These are phyloP conservation scores for Tipula unca DNA, from an alignment of 2,888 invertebrate genomes.

Conservation along the genomic window DNA sequence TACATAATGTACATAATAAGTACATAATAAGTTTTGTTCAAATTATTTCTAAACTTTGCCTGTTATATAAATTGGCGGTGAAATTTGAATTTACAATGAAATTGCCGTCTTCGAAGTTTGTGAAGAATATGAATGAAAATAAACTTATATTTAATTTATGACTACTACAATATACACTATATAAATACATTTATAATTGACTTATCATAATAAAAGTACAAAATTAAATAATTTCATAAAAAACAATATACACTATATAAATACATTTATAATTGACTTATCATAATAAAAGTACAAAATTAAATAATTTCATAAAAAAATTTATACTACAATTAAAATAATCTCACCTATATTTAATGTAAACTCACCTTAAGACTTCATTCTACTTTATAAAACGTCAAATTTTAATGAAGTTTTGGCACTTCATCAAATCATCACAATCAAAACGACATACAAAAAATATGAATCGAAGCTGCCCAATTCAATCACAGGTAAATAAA, in stretches of 20 bases:
- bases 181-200: no score
- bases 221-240: no score
- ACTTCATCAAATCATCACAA: background rate
- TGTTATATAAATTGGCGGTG: background rate
- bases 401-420: background rate
- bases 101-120: background rate
- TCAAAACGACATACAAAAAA: background rate
- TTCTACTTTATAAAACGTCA: background rate
- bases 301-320: no score
- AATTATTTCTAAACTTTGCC: no score
- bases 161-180: no score
- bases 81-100: background rate
- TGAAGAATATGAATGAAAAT: background rate
- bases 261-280: no score
- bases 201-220: no score
- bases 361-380: background rate
- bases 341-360: background rate
- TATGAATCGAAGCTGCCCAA: slow-evolving; percentile 16
- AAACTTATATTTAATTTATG: no score
- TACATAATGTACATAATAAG: no score
- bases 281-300: no score
- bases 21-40: no score
- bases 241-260: no score
- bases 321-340: background rate
- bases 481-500: slow-evolving; percentile 16